phyloP scores from a whole-genome alignment of 2,888 invertebrate genomes.

The Ornithoptera alexandrae region DNA sequence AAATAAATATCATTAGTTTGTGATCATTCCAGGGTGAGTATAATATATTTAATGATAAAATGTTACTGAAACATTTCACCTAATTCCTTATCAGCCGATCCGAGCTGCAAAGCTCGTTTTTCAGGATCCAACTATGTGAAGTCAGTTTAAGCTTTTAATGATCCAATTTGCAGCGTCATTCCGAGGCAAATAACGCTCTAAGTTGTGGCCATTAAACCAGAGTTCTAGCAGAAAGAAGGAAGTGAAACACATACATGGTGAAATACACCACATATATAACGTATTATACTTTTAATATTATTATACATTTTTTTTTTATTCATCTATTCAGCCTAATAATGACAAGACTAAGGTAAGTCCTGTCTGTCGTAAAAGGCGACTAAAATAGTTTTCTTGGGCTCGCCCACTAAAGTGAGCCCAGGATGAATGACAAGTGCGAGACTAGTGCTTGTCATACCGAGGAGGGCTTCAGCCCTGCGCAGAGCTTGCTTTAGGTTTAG shows the following conservation, averaged over 20 bases:
- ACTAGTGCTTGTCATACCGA: too few relatives aligned
- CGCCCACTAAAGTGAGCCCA: too few relatives aligned
- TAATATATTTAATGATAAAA: neutral
- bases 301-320: too few relatives aligned
- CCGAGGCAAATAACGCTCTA: constrained; percentile 25
- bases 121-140: constrained; percentile 28
- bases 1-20: neutral
- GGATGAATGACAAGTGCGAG: too few relatives aligned
- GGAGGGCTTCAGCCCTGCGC: too few relatives aligned
- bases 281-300: too few relatives aligned
- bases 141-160: constrained; percentile 33
- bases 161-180: constrained; percentile 34
- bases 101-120: constrained; percentile 21
- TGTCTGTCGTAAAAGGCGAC: too few relatives aligned
- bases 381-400: too few relatives aligned
- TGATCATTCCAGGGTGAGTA: neutral
- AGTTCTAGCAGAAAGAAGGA: constrained; percentile 4
- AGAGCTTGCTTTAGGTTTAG: too few relatives aligned
- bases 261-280: too few relatives aligned
- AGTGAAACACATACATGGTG: neutral
- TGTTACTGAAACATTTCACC: constrained; percentile 1
- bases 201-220: constrained; percentile 23
- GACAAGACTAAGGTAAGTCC: too few relatives aligned
- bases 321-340: too few relatives aligned
- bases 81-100: constrained; percentile 28